Evolutionary conservation across 2,113 vertebrate genomes (phyloP).

Genomic region (Megaptera novaeangliae): DNA sequence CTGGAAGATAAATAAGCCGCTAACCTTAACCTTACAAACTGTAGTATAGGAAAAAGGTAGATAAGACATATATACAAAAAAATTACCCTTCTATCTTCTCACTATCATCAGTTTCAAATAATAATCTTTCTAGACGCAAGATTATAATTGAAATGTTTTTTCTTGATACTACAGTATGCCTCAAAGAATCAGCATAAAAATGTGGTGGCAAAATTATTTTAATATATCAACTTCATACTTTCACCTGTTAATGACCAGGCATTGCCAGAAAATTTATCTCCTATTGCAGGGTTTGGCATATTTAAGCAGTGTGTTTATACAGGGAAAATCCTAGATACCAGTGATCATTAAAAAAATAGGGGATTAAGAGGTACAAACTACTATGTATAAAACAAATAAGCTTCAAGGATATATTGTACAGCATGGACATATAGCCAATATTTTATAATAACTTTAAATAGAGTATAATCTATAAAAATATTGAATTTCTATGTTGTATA

Average conservation of each 20-base stretch:
- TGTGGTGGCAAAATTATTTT: not conserved
- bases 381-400: no score
- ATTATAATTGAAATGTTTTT: not conserved
- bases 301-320: not conserved
- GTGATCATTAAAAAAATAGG: not conserved
- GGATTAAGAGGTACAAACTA: no score
- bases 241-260: not conserved
- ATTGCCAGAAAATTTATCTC: not conserved
- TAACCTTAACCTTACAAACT: not conserved
- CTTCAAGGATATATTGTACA: no score
- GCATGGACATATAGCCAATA: no score
- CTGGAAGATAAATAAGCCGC: not conserved
- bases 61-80: not conserved
- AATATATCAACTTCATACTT: not conserved
- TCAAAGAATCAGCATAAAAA: not conserved
- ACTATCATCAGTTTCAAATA: not conserved
- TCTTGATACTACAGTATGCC: not conserved
- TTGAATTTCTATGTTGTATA: no score
- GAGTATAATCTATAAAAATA: no score
- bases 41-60: not conserved
- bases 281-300: not conserved
- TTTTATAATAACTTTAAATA: no score
- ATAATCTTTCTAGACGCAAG: not conserved
- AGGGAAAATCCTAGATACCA: not conserved
- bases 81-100: not conserved